A percentile compares a stretch with the other conserved stretches of the same genome.
Evolutionary conservation across 2,888 invertebrate genomes (phyloP).

Genomic region (Steinernema carpocapsae): DNA sequence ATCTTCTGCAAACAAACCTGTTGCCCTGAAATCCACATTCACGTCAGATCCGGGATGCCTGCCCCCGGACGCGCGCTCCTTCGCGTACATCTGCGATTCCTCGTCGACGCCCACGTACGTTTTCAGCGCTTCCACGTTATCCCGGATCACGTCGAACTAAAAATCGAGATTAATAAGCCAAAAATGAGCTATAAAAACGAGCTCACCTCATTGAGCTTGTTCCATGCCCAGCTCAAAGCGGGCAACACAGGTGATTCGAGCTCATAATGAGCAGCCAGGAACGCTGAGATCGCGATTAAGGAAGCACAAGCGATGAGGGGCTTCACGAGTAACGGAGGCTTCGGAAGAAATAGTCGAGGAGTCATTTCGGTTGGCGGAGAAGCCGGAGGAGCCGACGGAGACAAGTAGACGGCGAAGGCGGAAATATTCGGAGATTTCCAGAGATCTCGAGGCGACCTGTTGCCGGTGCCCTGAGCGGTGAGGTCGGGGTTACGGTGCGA

Average conservation of each 20-base stretch:
- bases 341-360: conserved; percentile 9
- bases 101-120: conserved; percentile 18
- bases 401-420: background rate
- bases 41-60: background rate
- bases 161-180: background rate
- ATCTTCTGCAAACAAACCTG: conserved; percentile 15
- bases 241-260: conserved; percentile 51
- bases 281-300: conserved; percentile 56
- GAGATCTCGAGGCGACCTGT: background rate
- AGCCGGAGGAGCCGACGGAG: background rate
- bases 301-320: conserved; percentile 46
- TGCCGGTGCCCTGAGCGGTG: background rate
- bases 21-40: background rate
- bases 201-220: conserved; percentile 52
- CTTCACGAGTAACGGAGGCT: conserved; percentile 45
- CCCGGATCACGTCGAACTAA: conserved; percentile 15
- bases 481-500: background rate
- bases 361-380: background rate
- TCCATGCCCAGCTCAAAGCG: conserved; percentile 43
- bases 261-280: conserved; percentile 57
- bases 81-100: background rate
- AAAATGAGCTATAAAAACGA: conserved; percentile 2
- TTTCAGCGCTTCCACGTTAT: conserved; percentile 35
- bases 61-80: conserved; percentile 7
- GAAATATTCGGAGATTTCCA: background rate